Conservation (phyloP, 2,797 vertebrate species). For the Numenius phaeopus region DNA sequence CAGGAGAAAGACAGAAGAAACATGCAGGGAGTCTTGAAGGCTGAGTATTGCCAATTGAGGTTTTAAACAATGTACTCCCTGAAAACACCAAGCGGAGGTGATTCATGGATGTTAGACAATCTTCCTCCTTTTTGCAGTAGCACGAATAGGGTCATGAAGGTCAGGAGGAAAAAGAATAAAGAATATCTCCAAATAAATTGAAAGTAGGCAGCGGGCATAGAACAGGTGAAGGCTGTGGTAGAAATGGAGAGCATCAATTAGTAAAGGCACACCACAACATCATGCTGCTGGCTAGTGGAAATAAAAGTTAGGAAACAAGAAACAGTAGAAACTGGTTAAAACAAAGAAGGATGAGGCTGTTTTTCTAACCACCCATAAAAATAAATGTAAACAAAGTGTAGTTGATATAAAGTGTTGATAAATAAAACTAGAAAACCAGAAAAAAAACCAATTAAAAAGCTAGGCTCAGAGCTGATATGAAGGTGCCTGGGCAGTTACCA, state of each 20-base stretch:
- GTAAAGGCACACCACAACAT: neutral
- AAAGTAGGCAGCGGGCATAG: neutral
- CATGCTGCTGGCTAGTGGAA: neutral
- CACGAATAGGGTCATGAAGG: constrained; percentile 25
- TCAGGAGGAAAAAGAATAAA: constrained; percentile 21
- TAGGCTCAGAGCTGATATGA: neutral
- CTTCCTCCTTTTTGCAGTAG: constrained; percentile 13
- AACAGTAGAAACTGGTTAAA: neutral
- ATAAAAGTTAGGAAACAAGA: neutral
- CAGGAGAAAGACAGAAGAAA: neutral
- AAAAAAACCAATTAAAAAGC: neutral
- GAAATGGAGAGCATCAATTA: neutral
- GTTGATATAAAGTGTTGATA: neutral
- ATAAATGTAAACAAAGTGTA: neutral
- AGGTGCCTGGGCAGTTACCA: neutral
- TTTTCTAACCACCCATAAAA: neutral
- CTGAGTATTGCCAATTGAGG: neutral
- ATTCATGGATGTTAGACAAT: constrained; percentile 11
- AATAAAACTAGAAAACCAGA: neutral
- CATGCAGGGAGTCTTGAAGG: neutral
- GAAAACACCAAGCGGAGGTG: neutral
- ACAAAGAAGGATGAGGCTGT: neutral
- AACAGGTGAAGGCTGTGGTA: neutral
- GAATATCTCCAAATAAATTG: constrained; percentile 41
- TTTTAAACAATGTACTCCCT: neutral